Base-by-base conservation (phyloP, 2,888 invertebrate species). In the Drosophila algonquin region DNA sequence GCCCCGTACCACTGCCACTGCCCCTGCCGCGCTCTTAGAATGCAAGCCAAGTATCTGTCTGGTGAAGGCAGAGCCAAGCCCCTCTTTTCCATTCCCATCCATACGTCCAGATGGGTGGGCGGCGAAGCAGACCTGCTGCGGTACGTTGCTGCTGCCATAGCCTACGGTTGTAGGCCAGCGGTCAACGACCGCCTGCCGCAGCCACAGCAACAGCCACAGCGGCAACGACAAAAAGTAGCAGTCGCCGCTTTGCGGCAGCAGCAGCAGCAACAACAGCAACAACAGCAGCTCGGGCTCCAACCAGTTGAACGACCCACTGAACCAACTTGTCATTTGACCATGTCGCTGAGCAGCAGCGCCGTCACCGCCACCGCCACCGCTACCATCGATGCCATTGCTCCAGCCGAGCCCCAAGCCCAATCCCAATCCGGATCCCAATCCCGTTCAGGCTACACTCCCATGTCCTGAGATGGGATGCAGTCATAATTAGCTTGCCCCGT, bases 261-360 rank as follows among this genome's bases (percentile, higher is more conserved):
- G 24, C 24, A 24, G 5, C 24, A 32, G 32, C 32, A 32, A 5
- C 73, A 57, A 6, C 60, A 57, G 2, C 60, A 63, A 0, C 59
- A 60, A 18, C 77, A 54, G 3, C 76, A 52, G 1, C 69, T 64
- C 71, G 57, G 0, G 0, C 69, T 55, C 69, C 59, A 82, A 86
- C 80, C 77, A 86, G 78, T 86, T 82, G 83, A 82, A 81, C 83
- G 81, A 80, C 87, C 89, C 87, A 86, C 83, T 81, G 76, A 89
- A 80, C 79, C 77, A 84, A 80, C 84, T 89, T 88, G 81, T 87
- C 87, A 81, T 83, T 82, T 81, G 87, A 73, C 76, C 82, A 79
- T 80, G 73, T 72, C 80, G 75, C 75, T 59, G 72, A 61, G 76
- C 61, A 68, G 79, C 71, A 48, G 59, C 72, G 45, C 27, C 63